A percentile compares a stretch with the other conserved stretches of the same genome.
Conservation (phyloP, 1,140 invertebrate genomes). For the Conus ventricosus region DNA sequence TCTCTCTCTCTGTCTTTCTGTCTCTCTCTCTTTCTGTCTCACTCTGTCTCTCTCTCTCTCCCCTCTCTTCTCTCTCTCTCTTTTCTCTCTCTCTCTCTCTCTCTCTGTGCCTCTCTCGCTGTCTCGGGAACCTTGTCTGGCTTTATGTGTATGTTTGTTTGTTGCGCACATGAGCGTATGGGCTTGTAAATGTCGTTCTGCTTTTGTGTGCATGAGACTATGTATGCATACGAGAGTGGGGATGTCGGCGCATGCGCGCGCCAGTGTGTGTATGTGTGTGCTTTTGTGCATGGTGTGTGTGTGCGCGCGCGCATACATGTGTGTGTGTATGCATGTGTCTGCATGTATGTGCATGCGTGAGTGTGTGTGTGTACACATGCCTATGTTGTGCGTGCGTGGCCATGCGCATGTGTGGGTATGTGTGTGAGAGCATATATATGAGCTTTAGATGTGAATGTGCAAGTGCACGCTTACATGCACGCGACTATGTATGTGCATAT, state of each 20-base stretch:
- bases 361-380: background rate
- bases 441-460: too few relatives aligned
- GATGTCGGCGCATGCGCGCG: too few relatives aligned
- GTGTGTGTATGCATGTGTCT: background rate
- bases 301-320: background rate
- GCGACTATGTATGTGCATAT: background rate
- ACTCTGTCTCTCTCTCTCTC: background rate
- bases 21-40: background rate
- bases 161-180: background rate
- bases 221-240: too few relatives aligned
- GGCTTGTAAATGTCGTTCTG: too few relatives aligned
- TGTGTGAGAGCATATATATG: too few relatives aligned
- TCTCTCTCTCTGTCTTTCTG: background rate
- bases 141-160: background rate
- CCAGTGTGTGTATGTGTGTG: too few relatives aligned
- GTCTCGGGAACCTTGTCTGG: background rate
- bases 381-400: too few relatives aligned
- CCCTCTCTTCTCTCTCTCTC: background rate
- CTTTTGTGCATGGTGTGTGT: background rate
- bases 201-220: too few relatives aligned
- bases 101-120: background rate
- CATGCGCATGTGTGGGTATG: too few relatives aligned
- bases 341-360: background rate
- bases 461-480: too few relatives aligned
- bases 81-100: background rate